Evolutionary conservation across 1,140 invertebrate species (phyloP).

Genomic region (Leguminivora glycinivorella): DNA sequence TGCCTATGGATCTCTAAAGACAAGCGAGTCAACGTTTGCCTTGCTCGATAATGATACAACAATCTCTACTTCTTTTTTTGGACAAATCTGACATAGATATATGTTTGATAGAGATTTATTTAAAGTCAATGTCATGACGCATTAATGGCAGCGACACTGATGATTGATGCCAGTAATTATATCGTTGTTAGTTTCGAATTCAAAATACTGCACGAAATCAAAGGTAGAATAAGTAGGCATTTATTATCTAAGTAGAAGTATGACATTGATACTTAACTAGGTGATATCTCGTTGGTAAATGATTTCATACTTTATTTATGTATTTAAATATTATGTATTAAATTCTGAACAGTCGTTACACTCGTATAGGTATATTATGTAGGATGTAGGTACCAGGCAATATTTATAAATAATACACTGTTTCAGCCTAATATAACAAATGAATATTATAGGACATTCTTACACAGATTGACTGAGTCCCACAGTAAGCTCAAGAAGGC

Average conservation of each 20-base stretch:
- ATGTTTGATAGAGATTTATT: conserved; percentile 22
- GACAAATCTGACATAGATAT: conserved; percentile 25
- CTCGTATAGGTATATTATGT: too few relatives aligned
- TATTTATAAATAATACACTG: too few relatives aligned
- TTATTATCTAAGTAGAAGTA: not conserved
- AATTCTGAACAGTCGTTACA: too few relatives aligned
- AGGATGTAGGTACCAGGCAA: too few relatives aligned
- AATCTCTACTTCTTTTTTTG: conserved; percentile 13
- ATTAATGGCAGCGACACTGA: conserved; percentile 16
- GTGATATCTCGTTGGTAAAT: not conserved
- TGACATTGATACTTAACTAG: not conserved
- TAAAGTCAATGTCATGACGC: conserved; percentile 10
- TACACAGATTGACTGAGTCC: too few relatives aligned
- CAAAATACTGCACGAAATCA: not conserved
- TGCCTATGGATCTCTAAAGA: not conserved
- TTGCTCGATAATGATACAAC: conserved; percentile 47
- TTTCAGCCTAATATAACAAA: too few relatives aligned
- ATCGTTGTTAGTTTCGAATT: conserved; percentile 2
- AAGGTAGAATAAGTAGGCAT: not conserved
- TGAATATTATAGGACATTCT: too few relatives aligned
- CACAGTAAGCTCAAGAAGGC: too few relatives aligned
- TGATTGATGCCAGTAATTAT: conserved; percentile 22
- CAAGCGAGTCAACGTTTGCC: conserved; percentile 36
- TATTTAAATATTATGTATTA: too few relatives aligned
- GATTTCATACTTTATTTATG: too few relatives aligned